Evolutionary conservation across 92 coral and sea anemone species (phyloP).

Genomic region (Zoanthus solanderi): DNA sequence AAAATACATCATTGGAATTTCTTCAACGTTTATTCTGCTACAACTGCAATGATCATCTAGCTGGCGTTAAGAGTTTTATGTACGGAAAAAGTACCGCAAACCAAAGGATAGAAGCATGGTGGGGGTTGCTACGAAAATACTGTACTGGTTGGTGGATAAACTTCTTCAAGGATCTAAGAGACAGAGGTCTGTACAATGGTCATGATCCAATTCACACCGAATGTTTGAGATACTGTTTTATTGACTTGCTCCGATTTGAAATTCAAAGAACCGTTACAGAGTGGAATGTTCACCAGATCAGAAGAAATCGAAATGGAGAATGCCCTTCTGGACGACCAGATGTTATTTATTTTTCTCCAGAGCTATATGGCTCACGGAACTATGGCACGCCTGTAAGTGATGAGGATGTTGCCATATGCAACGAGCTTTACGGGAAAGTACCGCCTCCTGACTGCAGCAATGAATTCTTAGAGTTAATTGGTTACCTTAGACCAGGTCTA

Average conservation of each 20-base stretch:
- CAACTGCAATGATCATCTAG: not conserved
- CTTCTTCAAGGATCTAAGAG: not conserved
- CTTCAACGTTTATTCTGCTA: constrained; percentile 59
- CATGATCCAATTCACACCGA: constrained; percentile 11
- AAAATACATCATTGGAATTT: constrained; percentile 47
- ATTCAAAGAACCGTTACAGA: constrained; percentile 36
- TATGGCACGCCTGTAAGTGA: constrained; percentile 47
- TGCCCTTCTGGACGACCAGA: constrained; percentile 53
- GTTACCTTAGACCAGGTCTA: constrained; percentile 42
- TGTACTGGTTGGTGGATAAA: not conserved
- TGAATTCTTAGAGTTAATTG: constrained; percentile 48
- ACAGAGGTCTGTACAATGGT: not conserved
- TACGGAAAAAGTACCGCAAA: not conserved
- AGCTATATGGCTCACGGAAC: constrained; percentile 39
- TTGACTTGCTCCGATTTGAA: constrained; percentile 49
- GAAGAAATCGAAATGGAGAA: constrained; percentile 44
- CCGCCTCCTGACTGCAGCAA: constrained; percentile 49
- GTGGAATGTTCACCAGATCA: constrained; percentile 50
- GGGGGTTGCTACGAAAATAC: not conserved
- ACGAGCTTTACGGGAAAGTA: constrained; percentile 39
- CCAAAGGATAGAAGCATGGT: not conserved
- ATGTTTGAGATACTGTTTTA: constrained; percentile 49
- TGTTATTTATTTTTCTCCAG: constrained; percentile 58
- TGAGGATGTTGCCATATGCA: constrained; percentile 60
- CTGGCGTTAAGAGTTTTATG: not conserved